Conservation (phyloP, 2,797 vertebrate species). For the Hoplostethus mediterraneus region DNA sequence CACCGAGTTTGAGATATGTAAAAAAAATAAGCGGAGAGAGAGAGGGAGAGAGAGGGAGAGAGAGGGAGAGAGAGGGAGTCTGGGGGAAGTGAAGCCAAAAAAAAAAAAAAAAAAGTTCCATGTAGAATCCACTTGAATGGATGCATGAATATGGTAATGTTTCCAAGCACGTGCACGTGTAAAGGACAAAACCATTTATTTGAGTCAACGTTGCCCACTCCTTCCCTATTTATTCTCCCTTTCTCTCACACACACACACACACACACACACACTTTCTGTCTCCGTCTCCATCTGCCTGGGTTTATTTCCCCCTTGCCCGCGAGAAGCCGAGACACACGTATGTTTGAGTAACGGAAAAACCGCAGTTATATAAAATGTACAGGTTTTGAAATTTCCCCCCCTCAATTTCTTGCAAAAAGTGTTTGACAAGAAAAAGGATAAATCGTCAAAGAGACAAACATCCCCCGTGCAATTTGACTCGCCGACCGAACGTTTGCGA, state of each 20-base stretch:
- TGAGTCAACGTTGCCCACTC: slow-evolving; percentile 18
- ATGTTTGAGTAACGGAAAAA: slow-evolving; percentile 49
- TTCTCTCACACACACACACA: not conserved
- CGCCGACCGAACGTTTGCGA: too few relatives aligned
- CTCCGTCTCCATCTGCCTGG: slow-evolving; percentile 16
- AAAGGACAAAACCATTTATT: slow-evolving; percentile 23
- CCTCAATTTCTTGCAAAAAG: slow-evolving; percentile 29
- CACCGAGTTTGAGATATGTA: not conserved
- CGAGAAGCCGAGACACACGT: slow-evolving; percentile 52
- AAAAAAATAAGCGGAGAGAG: not conserved
- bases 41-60: not conserved
- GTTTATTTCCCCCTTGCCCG: slow-evolving; percentile 40
- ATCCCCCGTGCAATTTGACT: too few relatives aligned
- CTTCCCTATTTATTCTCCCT: slow-evolving; percentile 9
- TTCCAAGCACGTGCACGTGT: slow-evolving; percentile 4
- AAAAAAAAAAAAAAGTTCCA: not conserved
- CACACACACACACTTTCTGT: slow-evolving; percentile 4
- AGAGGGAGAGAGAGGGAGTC: not conserved
- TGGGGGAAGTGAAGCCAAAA: too few relatives aligned
- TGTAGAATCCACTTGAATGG: not conserved
- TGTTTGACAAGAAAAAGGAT: too few relatives aligned
- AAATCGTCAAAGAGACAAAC: too few relatives aligned
- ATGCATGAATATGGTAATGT: slow-evolving; percentile 7
- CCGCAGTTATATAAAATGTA: slow-evolving; percentile 38
- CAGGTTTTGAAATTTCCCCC: slow-evolving; percentile 30